Conservation (phyloP, 2,888 invertebrate genomes). For the Eilema griseolum region DNA sequence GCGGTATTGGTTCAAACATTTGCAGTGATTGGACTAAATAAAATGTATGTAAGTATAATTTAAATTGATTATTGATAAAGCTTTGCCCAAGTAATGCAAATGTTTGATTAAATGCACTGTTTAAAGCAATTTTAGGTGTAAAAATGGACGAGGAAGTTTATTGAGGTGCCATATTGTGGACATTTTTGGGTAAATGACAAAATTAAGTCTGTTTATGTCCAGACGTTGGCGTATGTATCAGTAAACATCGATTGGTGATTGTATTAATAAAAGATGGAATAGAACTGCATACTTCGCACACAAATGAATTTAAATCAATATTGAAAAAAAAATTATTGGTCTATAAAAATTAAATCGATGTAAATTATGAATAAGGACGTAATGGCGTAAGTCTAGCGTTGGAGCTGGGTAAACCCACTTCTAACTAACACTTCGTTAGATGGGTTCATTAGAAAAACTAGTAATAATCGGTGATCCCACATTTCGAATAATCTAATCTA, state of each 20-base stretch:
- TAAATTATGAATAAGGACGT: background rate
- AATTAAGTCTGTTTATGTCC: background rate
- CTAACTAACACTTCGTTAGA: background rate
- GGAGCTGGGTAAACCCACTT: background rate
- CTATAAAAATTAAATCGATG: background rate
- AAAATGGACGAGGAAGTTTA: background rate
- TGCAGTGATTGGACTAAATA: background rate
- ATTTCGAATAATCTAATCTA: background rate
- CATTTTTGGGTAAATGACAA: background rate
- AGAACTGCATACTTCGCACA: background rate
- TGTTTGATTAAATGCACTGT: background rate
- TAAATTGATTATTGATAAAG: background rate
- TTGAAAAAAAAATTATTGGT: background rate
- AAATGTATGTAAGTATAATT: no score
- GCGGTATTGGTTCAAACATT: background rate
- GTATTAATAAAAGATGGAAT: background rate
- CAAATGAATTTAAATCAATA: background rate
- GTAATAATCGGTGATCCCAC: background rate
- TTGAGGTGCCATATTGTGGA: slow-evolving; percentile 2
- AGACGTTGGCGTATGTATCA: background rate
- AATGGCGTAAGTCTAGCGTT: background rate
- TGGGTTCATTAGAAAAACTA: background rate
- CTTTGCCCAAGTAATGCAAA: background rate
- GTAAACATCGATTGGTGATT: background rate
- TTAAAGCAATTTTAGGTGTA: background rate